These are phyloP conservation scores for Chydorus sphaericus DNA, from an alignment of 2,888 invertebrate species.

Conservation along the genomic window DNA sequence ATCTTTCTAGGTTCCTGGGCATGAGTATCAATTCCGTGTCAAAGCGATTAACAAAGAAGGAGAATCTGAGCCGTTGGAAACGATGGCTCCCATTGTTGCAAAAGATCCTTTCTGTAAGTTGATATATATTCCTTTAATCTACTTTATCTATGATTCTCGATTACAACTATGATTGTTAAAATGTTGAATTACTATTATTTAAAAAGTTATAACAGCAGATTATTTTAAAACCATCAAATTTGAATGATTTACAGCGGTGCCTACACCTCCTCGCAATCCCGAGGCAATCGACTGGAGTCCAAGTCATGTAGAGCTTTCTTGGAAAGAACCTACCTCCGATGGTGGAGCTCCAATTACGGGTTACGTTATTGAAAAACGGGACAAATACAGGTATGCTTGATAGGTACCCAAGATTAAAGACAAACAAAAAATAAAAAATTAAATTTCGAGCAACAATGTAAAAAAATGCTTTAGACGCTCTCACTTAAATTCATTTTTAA, in stretches of 20 bases:
- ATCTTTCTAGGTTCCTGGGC: too few relatives aligned
- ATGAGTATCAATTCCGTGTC: slow-evolving; percentile 53
- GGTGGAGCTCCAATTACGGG: slow-evolving; percentile 90
- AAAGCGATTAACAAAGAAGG: slow-evolving; percentile 36
- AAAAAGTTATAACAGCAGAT: too few relatives aligned
- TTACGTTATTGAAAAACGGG: slow-evolving; percentile 84
- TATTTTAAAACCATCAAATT: too few relatives aligned
- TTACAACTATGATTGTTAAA: neutral
- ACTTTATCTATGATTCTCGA: neutral
- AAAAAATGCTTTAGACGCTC: neutral
- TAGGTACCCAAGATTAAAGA: neutral
- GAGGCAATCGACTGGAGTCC: slow-evolving; percentile 85
- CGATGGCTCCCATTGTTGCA: slow-evolving; percentile 52
- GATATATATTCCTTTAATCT: neutral
- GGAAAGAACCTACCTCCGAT: slow-evolving; percentile 75
- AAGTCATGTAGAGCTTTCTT: slow-evolving; percentile 76
- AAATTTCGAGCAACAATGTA: neutral
- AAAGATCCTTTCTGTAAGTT: slow-evolving; percentile 85
- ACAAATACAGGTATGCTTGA: slow-evolving; percentile 45
- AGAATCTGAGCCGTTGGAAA: slow-evolving; percentile 32
- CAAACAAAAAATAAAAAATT: neutral
- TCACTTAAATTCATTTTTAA: neutral
- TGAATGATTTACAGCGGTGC: slow-evolving; percentile 53
- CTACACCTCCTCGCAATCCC: slow-evolving; percentile 78
- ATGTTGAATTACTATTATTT: neutral